Conservation (phyloP, 2,113 vertebrate genomes). For the Scomber colias region DNA sequence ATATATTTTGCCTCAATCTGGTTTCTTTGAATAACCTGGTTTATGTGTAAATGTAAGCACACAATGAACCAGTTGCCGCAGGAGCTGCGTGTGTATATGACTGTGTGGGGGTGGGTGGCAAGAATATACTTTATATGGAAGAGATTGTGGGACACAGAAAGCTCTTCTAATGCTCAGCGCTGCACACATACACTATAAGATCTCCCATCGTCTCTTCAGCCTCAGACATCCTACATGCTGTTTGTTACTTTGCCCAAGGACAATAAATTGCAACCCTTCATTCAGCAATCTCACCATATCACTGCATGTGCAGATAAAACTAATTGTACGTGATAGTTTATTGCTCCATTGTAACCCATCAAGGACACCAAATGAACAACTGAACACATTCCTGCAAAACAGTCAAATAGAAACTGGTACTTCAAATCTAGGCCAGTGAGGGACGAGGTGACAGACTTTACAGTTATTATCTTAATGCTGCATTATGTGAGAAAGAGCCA, state of each 20-base stretch:
- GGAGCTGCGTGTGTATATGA: slow-evolving; percentile 40
- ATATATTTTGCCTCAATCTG: slow-evolving; percentile 6
- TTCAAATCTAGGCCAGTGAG: slow-evolving; percentile 37
- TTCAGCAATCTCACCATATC: neutral
- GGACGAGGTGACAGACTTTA: neutral
- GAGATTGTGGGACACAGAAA: slow-evolving; percentile 41
- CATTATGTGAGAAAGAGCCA: slow-evolving; percentile 5
- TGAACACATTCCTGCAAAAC: neutral
- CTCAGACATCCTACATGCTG: neutral
- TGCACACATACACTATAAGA: slow-evolving; percentile 5
- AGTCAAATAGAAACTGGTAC: neutral
- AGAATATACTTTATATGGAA: slow-evolving; percentile 46
- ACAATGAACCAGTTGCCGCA: slow-evolving; percentile 26
- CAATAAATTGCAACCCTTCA: neutral
- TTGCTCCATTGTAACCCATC: neutral
- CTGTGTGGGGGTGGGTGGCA: slow-evolving; percentile 55
- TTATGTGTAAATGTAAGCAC: slow-evolving; percentile 30
- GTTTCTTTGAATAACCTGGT: slow-evolving; percentile 31
- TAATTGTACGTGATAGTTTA: neutral
- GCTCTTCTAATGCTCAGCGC: slow-evolving; percentile 33
- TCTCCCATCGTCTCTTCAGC: neutral
- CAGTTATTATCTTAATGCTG: slow-evolving; percentile 13
- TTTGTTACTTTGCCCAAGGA: neutral
- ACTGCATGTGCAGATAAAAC: neutral
- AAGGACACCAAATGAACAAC: neutral